phyloP scores from a whole-genome alignment of 2,888 invertebrate species.

The Cheilosia scutellata region DNA sequence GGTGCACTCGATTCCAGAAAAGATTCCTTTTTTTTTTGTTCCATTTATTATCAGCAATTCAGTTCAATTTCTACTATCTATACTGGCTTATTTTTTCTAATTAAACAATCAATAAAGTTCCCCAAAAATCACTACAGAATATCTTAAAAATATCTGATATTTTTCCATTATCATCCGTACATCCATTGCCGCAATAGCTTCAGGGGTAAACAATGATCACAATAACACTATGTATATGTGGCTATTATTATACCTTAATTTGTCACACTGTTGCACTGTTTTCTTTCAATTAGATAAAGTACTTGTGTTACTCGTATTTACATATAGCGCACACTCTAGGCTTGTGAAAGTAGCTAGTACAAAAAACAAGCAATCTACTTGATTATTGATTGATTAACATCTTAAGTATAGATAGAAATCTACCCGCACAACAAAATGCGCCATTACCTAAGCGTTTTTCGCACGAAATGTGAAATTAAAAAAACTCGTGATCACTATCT shows the following conservation, averaged over 20 bases:
- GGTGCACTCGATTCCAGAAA: too few species aligned
- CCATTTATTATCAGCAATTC: too few species aligned
- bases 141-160: too few species aligned
- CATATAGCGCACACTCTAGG: conserved; percentile 5
- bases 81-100: too few species aligned
- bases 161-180: too few species aligned
- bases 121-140: too few species aligned
- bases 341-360: background rate
- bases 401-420: conserved; percentile 40
- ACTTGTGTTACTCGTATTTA: conserved; percentile 14
- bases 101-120: too few species aligned
- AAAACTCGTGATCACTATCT: background rate
- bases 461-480: conserved; percentile 2
- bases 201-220: background rate
- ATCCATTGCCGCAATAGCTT: too few species aligned
- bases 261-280: conserved; percentile 19
- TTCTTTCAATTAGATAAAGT: conserved; percentile 14
- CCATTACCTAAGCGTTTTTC: background rate
- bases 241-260: background rate
- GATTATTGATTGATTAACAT: conserved; percentile 29
- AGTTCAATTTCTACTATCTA: too few species aligned
- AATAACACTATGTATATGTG: background rate
- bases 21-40: too few species aligned
- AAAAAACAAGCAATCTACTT: conserved; percentile 25
- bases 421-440: conserved; percentile 21